Base-by-base conservation (phyloP, 2,888 invertebrate species). In the Suillia variegata region DNA sequence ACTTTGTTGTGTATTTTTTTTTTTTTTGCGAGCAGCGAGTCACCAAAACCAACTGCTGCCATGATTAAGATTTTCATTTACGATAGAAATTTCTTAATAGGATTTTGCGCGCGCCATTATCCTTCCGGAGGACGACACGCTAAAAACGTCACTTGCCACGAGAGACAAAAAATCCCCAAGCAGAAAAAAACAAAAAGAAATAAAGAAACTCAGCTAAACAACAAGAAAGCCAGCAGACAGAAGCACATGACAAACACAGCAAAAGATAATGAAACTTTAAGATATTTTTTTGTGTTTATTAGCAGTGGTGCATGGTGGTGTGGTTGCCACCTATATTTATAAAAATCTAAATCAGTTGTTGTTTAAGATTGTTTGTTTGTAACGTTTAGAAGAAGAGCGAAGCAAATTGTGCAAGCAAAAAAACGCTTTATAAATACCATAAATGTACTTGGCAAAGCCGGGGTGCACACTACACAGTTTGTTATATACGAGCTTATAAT, bases 71-170 rank as follows among this genome's bases (percentile, higher is more conserved):
- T 54, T 54, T 54, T 38, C 21, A 54, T 54, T 54, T 42, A 24
- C 54, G 54, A 54, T 54, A 42, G 2, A 21, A 54, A 54, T 54
- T 54, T 42, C 54, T 54, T 38, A 54, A 54, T 54, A 54, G 42
- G 54, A 42, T 21, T 42, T 42, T 54, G 34, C 2, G n/a, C 13
- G 52, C 31, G 20, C 31, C 45, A 45, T 45, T 45, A 45, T 45
- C 45, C 45, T 45, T 38, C 38, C 38, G 38, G 4, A 13, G n/a
- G n/a, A n/a, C n/a, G n/a, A n/a, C n/a, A n/a, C n/a, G 38, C 20
- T 3, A 5, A 12, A 45, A 26, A 13, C 17, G 18, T 45, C 45
- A 20, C 38, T 4, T 4, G 8, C 8, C 17, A 45, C 13, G 18
- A 20, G 5, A 45, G 17, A 5, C 17, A 45, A 45, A 12, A 13